Base-by-base conservation (phyloP, 2,797 vertebrate species). In the Manis pentadactyla region DNA sequence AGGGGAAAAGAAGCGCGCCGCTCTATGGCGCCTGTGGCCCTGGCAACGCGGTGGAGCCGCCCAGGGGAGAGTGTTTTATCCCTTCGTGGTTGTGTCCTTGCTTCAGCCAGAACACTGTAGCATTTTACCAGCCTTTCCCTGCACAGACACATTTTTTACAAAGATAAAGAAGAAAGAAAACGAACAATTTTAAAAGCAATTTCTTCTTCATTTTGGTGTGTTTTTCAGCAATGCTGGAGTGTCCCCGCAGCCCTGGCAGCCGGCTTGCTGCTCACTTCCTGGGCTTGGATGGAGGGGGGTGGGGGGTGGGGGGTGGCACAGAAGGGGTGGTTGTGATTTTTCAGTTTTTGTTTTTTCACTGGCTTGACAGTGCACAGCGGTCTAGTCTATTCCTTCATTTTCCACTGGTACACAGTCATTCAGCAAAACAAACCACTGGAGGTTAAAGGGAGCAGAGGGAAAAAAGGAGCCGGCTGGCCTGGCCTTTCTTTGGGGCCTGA, bases 401-500 rank as follows among this genome's bases (percentile, higher is more conserved):
- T 79, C 64, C 39, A 46, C n/a, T 6, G 14, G 0, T 84, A 17
- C 4, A 2, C 31, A 75, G 66, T 79, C 81, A 25, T 51, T 87
- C 27, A 95, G 93, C 81, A 34, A 87, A 96, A 77, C 79, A 81
- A 93, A 51, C 1, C 49, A 7, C 78, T 29, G 2, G 25, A 12
- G 23, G 95, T 89, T 93, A 86, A 90, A 96, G 53, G 88, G 39
- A 93, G 23, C 90, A 83, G 82, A 97, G 93, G 66, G 78, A 83
- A 78, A 77, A 82, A 96, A 86, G 93, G 84, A 96, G 25, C 51
- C 88, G 61, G 42, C 2, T 4, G 63, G 61, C 78, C 82, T 25
- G 0, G 5, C 88, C 92, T 95, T 96, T 96, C 97, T 98, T 83
- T 87, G 87, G 92, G 96, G 82, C 81, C 84, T 71, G 94, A 97